Base-by-base conservation (phyloP, 2,797 vertebrate species). In the Crenuchus spilurus region DNA sequence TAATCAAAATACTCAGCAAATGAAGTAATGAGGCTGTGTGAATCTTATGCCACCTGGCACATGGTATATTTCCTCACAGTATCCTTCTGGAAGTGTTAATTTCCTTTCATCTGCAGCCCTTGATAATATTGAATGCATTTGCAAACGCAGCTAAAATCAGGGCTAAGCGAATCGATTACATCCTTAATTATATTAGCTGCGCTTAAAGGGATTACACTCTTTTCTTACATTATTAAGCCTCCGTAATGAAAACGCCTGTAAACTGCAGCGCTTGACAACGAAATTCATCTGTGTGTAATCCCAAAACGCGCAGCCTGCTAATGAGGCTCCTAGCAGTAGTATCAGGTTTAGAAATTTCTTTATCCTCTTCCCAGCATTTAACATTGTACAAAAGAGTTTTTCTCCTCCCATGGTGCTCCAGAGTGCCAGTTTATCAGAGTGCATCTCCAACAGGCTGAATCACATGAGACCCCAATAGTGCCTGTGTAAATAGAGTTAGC, bases 141-240 rank as follows among this genome's bases (percentile, higher is more conserved):
- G 24, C 26, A 64, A 33, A 24, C 6, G 1, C 55, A 51, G 64
- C 26, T 52, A 54, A 20, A 75, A 54, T 37, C 18, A 20, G 26
- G n/a, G 4, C 48, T 26, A 44, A 33, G 60, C 37, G 41, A 75
- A 62, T 63, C 42, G 26, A 64, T 64, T 48, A 22, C 42, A 28
- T 20, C 14, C 46, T 6, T 61, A 54, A 63, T 62, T 44, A 54
- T 54, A 54, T 63, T 63, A 51, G 62, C 26, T 18, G 18, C 6
- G 35, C 48, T 63, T 70, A 76, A 64, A 9, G 7, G 31, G 58
- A 70, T 76, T 75, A 26, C 39, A 8, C 26, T 0, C 58, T 20
- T 49, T 63, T 64, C 60, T 41, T 49, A 41, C 18, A 44, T 30
- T 14, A 26, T 44, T 39, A 28, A 37, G 39, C 30, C 66, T 55